These are phyloP conservation scores for Rhinolophus sinicus DNA, from an alignment of 2,113 vertebrate genomes.

Conservation along the genomic window DNA sequence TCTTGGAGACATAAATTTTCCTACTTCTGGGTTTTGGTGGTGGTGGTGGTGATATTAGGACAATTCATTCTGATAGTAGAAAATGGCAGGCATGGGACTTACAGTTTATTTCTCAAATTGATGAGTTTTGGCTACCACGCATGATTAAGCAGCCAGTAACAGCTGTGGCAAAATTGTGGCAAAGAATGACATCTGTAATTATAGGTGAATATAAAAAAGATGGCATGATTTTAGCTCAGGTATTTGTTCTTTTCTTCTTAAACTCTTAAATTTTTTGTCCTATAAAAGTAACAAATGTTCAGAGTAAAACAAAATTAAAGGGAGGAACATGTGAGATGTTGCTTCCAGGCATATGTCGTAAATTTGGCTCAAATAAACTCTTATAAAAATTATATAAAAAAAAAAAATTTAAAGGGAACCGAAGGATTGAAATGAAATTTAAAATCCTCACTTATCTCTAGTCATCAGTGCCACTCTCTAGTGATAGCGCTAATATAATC, in stretches of 20 bases:
- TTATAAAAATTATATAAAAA: too few relatives aligned
- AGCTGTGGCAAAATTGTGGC: neutral
- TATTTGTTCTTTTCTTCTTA: neutral
- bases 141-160: neutral
- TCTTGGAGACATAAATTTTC: neutral
- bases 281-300: neutral
- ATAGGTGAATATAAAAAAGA: neutral
- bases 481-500: neutral
- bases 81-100: neutral
- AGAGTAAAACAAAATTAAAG: neutral
- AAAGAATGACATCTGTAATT: neutral
- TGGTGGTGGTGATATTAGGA: neutral
- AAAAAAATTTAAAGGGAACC: neutral
- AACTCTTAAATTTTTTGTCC: neutral
- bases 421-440: neutral
- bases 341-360: too few relatives aligned
- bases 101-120: neutral
- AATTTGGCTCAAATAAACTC: too few relatives aligned
- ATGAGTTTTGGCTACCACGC: neutral
- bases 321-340: too few relatives aligned
- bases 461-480: neutral
- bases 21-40: neutral
- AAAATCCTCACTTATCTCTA: neutral
- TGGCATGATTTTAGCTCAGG: neutral
- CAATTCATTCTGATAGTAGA: neutral